Evolutionary conservation across 2,888 invertebrate genomes (phyloP), one percentile per base, ranked within the genome.

Genomic region (Clepsis dumicolana): DNA sequence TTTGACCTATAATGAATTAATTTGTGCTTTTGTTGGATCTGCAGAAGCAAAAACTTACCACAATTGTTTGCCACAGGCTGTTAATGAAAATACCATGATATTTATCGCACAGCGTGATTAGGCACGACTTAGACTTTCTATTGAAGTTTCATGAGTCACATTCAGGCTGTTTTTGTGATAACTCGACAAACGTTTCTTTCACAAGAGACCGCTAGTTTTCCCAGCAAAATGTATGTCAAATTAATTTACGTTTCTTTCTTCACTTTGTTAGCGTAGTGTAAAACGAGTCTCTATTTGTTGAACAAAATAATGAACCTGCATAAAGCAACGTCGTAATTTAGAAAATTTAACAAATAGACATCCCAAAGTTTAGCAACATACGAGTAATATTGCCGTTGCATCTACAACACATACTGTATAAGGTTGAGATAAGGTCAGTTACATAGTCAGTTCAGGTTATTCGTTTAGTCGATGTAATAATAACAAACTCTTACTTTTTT

Each of bases 201-300:
- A 77, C 70, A 74, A 57, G 41, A 64, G 72, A 65, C 70, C 70
- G 70, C 72, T 69, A 71, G 24, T 71, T 72, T 73, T 71, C 71
- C 52, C n/a, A 69, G 56, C 54, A 53, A 41, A 65, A 76, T 74
- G 71, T 77, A 54, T 78, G 79, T 77, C 75, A 66, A 69, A 64
- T 70, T 73, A 70, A 79, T 83, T 80, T 75, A 73, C 75, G 69
- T 70, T 70, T 62, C 61, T 64, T 75, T 73, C 77, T 76, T 78
- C 56, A 70, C 68, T 65, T 65, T 72, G 70, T 84, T 83, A 80
- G 76, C 70, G 65, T 70, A 64, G 67, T 62, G 65, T 70, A 64
- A 73, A 71, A 44, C 29, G 27, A 2, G 50, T 50, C 38, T 63
- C 59, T 59, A 59, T 59, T 41, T 59, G 59, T 41, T 41, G 21